These are phyloP conservation scores for Cheilinus undulatus DNA, from an alignment of 2,113 vertebrate species.

Conservation along the genomic window DNA sequence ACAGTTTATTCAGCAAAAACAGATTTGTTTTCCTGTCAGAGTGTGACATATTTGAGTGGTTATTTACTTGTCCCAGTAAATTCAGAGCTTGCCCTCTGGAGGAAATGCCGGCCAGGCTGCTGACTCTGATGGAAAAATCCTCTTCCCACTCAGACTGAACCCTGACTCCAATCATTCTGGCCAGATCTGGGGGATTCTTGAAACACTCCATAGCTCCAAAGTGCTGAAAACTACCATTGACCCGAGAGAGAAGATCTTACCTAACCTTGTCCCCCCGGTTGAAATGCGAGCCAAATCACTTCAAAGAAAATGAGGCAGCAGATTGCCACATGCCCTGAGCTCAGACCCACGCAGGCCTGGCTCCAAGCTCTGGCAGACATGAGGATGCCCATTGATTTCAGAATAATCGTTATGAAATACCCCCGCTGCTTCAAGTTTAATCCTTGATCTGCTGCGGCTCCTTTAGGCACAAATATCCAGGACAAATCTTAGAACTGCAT, in stretches of 20 bases:
- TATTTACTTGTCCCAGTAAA: constrained; percentile 7
- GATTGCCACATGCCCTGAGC: constrained; percentile 51
- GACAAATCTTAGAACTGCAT: constrained; percentile 38
- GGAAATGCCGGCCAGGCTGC: constrained; percentile 7
- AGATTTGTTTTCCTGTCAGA: not conserved
- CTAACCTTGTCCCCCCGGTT: constrained; percentile 22
- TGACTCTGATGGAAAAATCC: constrained; percentile 18
- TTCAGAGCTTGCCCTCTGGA: constrained; percentile 11
- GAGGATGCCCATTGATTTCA: constrained; percentile 62
- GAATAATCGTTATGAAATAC: constrained; percentile 66
- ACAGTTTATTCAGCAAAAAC: not conserved
- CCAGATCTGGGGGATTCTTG: constrained; percentile 43
- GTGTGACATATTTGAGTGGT: not conserved
- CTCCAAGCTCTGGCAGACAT: constrained; percentile 29
- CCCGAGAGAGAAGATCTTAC: constrained; percentile 33
- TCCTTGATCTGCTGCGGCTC: constrained; percentile 58
- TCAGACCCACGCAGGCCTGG: constrained; percentile 18
- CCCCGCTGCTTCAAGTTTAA: constrained; percentile 59
- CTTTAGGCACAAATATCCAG: constrained; percentile 57
- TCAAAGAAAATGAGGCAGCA: constrained; percentile 42
- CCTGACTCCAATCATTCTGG: constrained; percentile 59
- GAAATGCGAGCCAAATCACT: constrained; percentile 56
- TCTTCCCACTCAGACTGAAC: constrained; percentile 46
- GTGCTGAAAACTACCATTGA: constrained; percentile 32
- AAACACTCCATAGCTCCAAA: constrained; percentile 48